phyloP scores from a whole-genome alignment of 1,140 invertebrate genomes.

The Drosophila athabasca region DNA sequence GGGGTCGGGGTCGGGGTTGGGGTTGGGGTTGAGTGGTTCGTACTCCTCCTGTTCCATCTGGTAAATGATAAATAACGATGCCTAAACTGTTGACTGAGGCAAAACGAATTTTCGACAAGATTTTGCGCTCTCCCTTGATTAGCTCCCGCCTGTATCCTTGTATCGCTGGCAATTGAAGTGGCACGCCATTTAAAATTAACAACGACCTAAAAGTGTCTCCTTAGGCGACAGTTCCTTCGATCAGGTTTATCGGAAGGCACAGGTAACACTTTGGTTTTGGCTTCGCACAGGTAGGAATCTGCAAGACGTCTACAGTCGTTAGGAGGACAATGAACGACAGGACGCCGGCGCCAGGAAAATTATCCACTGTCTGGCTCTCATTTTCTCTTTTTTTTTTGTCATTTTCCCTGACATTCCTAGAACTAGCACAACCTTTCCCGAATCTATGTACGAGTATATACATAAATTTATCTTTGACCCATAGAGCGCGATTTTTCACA shows the following conservation, averaged over 20 bases:
- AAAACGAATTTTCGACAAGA: constrained; percentile 49
- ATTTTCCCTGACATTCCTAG: constrained; percentile 55
- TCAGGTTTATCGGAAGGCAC: constrained; percentile 34
- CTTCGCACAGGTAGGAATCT: constrained; percentile 41
- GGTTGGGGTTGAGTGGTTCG: constrained; percentile 10
- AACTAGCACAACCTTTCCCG: constrained; percentile 42
- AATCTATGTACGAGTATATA: constrained; percentile 38
- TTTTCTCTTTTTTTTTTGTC: constrained; percentile 41
- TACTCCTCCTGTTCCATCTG: constrained; percentile 2
- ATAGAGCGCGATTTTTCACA: constrained; percentile 71
- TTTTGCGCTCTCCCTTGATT: constrained; percentile 44
- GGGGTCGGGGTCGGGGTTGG: background rate
- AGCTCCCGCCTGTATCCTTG: constrained; percentile 37
- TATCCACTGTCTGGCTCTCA: constrained; percentile 45
- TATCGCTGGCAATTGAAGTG: constrained; percentile 30
- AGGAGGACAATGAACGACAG: constrained; percentile 55
- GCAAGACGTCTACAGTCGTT: constrained; percentile 41
- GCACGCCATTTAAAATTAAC: constrained; percentile 45
- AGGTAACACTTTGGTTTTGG: constrained; percentile 50
- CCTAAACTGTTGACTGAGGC: constrained; percentile 53
- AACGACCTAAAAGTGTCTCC: constrained; percentile 36
- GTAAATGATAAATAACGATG: constrained; percentile 52
- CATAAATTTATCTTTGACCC: constrained; percentile 27
- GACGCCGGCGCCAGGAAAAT: constrained; percentile 70
- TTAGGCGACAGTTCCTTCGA: constrained; percentile 31